Base-by-base conservation (phyloP, 2,113 vertebrate species). In the Perca schrenkii region DNA sequence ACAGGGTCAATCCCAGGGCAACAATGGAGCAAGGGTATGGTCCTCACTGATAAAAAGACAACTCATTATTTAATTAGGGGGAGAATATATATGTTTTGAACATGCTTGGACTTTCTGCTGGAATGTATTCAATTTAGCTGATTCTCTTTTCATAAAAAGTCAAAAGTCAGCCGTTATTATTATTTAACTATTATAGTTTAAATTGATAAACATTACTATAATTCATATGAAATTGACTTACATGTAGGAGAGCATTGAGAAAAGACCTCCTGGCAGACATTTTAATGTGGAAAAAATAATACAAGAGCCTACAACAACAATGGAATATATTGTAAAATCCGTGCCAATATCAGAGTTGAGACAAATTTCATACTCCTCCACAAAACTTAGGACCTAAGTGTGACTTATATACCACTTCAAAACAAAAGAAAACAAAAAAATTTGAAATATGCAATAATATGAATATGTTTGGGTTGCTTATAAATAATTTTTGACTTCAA, bases 1-100 rank as follows among this genome's bases (percentile, higher is more conserved):
- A 74, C 65, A 73, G 88, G 86, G 87, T 89, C 69, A 75, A 63
- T 79, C 61, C 69, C 19, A 0, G 69, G 86, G 47, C 62, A 83
- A 62, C 15, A 61, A 12, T 36, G 49, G 72, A 82, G 54, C 34
- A 80, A 74, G 66, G 69, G 72, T 77, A 57, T 69, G 74, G 66
- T 31, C 52, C 57, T 77, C 25, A 57, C 69, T 79, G 46, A 80
- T 82, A 53, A 65, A 76, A 65, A 58, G 49, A 22, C 65, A 61
- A 34, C 16, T 58, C 4, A n/a, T 68, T 46, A 8, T 34, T 76
- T 86, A 53, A 86, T 84, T 63, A 76, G 36, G 15, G 34, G 10
- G 8, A 13, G 61, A 74, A 77, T 36, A 17, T 13, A 40, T 67
- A n/a, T 63, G 63, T 65, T 82, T 47, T 21, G 16, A 19, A 63